Conservation (phyloP, 2,113 vertebrate species). For the Lutjanus erythropterus region DNA sequence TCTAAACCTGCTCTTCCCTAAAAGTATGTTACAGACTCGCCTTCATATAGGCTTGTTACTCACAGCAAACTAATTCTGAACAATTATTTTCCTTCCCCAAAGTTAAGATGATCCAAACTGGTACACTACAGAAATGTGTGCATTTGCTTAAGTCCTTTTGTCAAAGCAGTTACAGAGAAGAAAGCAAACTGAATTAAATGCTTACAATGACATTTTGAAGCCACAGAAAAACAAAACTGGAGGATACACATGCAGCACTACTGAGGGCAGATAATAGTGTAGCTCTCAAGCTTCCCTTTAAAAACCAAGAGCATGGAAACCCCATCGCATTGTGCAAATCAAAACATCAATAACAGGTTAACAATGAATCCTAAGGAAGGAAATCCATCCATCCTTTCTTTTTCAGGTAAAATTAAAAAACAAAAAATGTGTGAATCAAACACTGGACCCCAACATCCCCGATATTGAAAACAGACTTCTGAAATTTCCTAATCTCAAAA, state of each 20-base stretch:
- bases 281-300: conserved; percentile 59
- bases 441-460: conserved; percentile 3
- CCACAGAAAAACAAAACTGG: conserved; percentile 22
- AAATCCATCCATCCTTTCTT: background rate
- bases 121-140: conserved; percentile 2
- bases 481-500: conserved; percentile 23
- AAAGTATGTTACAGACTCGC: background rate
- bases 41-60: conserved; percentile 42
- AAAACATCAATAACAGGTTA: conserved; percentile 16
- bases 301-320: conserved; percentile 37
- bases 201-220: conserved; percentile 37
- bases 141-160: conserved; percentile 6
- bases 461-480: conserved; percentile 33
- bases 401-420: conserved; percentile 7
- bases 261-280: conserved; percentile 22
- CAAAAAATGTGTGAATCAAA: background rate
- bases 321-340: conserved; percentile 54
- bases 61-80: conserved; percentile 45
- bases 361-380: background rate
- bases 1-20: background rate
- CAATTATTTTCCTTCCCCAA: conserved; percentile 23
- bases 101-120: conserved; percentile 1
- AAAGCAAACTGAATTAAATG: conserved; percentile 27
- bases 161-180: conserved; percentile 20
- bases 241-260: conserved; percentile 41